Base-by-base conservation (phyloP, 2,888 invertebrate species). In the Rapana venosa region DNA sequence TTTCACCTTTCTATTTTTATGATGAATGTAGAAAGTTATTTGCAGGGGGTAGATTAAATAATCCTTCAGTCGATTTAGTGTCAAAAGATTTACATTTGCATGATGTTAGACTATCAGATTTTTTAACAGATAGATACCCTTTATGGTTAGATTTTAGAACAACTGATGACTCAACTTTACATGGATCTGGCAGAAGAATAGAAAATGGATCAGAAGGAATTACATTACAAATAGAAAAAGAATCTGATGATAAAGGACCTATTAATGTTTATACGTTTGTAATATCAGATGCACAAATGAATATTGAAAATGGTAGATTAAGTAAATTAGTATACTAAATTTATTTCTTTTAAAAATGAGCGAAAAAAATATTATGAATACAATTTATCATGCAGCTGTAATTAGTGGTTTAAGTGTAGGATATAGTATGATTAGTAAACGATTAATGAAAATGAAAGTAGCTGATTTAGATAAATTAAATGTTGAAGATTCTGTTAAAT, bases 121-220 rank as follows among this genome's bases (percentile, higher is more conserved):
- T 70, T 70, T 70, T 70, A 70, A 70, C 70, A 70, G 22, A 70
- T 5, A 26, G 22, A 70, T 70, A 70, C 26, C 22, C 4, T 20
- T 70, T 70, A 22, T 70, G 70, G 70, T 70, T 70, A 70, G 70
- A 70, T 70, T 70, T 70, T 70, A 70, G 70, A 70, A 70, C 70
- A 70, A 70, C 70, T 0, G 70, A 70, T 70, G 61, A 70, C 26
- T 70, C 70, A 70, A 20, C 70, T 5, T 70, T 70, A 70, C 70
- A 70, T 22, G 70, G 61, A 15, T 15, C 8, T 61, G 61, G 61
- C 17, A 61, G 61, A 61, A 61, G 61, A 61, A 61, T 61, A 61
- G 61, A 61, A 61, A 61, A 61, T 17, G 61, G 61, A 15, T 61
- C 61, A 61, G 61, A 61, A 61, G 61, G 70, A 70, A 20, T 22